Base-by-base conservation (phyloP, 1,140 invertebrate species). In the Patella vulgata region DNA sequence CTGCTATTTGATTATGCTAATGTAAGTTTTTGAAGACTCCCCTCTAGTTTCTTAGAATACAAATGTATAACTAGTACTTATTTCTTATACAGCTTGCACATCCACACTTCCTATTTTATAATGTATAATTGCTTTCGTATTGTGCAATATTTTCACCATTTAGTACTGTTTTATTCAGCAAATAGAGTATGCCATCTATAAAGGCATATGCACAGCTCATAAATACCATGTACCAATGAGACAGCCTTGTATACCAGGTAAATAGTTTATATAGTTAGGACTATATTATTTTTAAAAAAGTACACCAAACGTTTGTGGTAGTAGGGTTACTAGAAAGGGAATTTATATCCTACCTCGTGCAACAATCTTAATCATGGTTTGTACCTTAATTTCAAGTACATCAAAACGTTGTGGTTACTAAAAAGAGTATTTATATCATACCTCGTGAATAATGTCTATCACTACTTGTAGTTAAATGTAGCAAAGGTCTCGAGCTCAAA, bases 11-110 rank as follows among this genome's bases (percentile, higher is more conserved):
- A 52, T 30, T 52, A 52, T 17, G 30, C 28, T 14, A 33, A 23
- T 12, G 50, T 52, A 30, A 31, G 50, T 52, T n/a, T 50, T 19
- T 50, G n/a, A n/a, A n/a, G n/a, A n/a, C n/a, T n/a, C n/a, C n/a
- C n/a, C n/a, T n/a, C n/a, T n/a, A n/a, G n/a, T n/a, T n/a, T n/a
- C n/a, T n/a, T n/a, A n/a, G n/a, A n/a, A n/a, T n/a, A n/a, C n/a
- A n/a, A n/a, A n/a, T n/a, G n/a, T n/a, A n/a, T n/a, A n/a, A n/a
- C n/a, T n/a, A n/a, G n/a, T n/a, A n/a, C n/a, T n/a, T n/a, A n/a
- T n/a, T n/a, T n/a, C n/a, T n/a, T n/a, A n/a, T n/a, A n/a, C n/a
- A n/a, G n/a, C n/a, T n/a, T n/a, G n/a, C n/a, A n/a, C n/a, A n/a
- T n/a, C n/a, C n/a, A n/a, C n/a, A n/a, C n/a, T n/a, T n/a, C n/a